Evolutionary conservation across 2,113 vertebrate species (phyloP).

Genomic region (Brachyistius frenatus): DNA sequence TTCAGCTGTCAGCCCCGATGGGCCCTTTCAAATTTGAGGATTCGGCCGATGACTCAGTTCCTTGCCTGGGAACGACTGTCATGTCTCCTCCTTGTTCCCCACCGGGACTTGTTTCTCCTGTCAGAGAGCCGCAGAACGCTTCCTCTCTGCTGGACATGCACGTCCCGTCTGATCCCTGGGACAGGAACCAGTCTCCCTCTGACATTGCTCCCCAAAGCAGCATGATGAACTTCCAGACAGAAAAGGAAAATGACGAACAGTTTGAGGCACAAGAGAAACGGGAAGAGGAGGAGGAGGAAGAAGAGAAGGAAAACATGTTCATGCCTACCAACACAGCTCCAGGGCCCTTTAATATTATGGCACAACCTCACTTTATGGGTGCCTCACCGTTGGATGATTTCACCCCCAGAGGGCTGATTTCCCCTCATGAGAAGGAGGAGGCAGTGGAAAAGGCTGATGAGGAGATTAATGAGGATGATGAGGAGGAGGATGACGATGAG

Average conservation of each 20-base stretch:
- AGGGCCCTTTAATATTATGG: conserved; percentile 40
- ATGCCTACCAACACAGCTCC: conserved; percentile 45
- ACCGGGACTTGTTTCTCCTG: conserved; percentile 56
- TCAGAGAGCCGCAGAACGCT: conserved; percentile 56
- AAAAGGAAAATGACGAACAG: conserved; percentile 22
- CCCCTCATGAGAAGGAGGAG: conserved; percentile 77
- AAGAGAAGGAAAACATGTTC: conserved; percentile 64
- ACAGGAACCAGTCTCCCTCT: conserved; percentile 33
- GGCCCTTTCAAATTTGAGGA: conserved; percentile 66
- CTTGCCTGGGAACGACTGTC: conserved; percentile 79
- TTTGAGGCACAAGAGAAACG: conserved; percentile 22
- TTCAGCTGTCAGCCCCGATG: conserved; percentile 52
- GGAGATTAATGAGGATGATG: conserved; percentile 84
- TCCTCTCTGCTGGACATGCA: conserved; percentile 62
- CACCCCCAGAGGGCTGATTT: conserved; percentile 45
- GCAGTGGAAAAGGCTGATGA: conserved; percentile 86
- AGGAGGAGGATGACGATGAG: conserved; percentile 73
- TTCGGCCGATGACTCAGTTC: conserved; percentile 39
- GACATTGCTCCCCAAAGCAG: conserved; percentile 41
- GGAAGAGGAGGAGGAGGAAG: conserved; percentile 37
- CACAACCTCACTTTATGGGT: conserved; percentile 51
- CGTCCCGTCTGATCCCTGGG: conserved; percentile 60
- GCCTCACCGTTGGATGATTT: conserved; percentile 54
- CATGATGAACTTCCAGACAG: conserved; percentile 48
- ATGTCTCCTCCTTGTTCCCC: conserved; percentile 84